Conservation (phyloP, 2,888 invertebrate species). For the Acrobasis repandana region DNA sequence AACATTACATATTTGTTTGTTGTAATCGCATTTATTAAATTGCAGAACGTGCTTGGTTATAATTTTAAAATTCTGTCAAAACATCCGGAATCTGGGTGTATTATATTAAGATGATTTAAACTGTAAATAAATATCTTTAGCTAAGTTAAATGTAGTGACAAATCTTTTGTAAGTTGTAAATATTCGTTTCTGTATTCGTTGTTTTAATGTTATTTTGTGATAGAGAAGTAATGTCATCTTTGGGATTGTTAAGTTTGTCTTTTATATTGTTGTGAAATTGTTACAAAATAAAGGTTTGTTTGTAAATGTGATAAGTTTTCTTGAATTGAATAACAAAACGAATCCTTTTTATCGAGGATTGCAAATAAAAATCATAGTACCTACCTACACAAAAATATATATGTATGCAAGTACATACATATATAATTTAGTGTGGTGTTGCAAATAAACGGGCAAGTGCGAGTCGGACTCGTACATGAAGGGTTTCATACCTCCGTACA, state of each 20-base stretch:
- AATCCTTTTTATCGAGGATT: not conserved
- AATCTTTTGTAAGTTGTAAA: constrained; percentile 28
- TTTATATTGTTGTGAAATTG: constrained; percentile 13
- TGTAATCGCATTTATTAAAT: constrained; percentile 25
- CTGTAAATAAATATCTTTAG: constrained; percentile 11
- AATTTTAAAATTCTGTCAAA: not conserved
- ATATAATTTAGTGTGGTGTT: no score
- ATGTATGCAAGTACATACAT: no score
- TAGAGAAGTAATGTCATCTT: not conserved
- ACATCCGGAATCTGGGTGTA: constrained; percentile 15
- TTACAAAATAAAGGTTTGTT: constrained; percentile 16
- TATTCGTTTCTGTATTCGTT: constrained; percentile 23
- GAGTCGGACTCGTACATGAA: no score
- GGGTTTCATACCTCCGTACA: no score
- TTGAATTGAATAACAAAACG: not conserved
- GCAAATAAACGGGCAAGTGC: no score
- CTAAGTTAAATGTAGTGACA: constrained; percentile 18
- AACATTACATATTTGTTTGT: not conserved
- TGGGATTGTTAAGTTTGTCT: constrained; percentile 4
- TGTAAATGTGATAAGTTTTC: not conserved
- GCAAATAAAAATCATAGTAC: no score
- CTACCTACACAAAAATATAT: no score
- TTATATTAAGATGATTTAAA: constrained; percentile 1
- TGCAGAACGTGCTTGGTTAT: not conserved
- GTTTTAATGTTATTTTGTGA: constrained; percentile 20